Conservation (phyloP, 2,797 vertebrate genomes). For the Kryptolebias ocellatus region DNA sequence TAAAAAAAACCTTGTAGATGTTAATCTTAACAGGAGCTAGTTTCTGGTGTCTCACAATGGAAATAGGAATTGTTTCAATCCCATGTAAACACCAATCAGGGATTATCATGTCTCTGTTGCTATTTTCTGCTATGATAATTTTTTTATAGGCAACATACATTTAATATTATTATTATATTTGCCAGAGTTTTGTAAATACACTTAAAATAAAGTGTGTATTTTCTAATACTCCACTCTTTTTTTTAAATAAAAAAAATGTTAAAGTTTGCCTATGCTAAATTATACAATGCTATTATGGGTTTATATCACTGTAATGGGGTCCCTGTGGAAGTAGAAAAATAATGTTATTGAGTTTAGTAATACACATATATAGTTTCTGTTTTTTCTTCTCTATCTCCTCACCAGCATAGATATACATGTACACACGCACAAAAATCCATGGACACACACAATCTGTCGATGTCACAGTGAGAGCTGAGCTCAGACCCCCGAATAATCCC, state of each 20-base stretch:
- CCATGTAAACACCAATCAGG: no score
- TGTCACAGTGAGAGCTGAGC: conserved; percentile 20
- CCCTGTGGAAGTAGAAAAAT: neutral
- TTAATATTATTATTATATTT: no score
- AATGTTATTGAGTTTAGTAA: neutral
- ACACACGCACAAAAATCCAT: neutral
- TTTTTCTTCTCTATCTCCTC: neutral
- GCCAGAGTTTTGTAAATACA: no score
- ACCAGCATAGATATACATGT: neutral
- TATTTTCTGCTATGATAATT: no score
- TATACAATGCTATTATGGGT: neutral
- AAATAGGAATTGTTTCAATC: no score
- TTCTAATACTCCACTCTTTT: no score
- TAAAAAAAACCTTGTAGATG: no score
- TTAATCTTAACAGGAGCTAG: no score
- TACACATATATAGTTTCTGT: neutral
- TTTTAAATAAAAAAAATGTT: neutral
- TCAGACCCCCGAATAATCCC: conserved; percentile 33
- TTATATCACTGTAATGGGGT: neutral
- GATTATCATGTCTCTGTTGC: no score
- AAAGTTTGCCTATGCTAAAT: neutral
- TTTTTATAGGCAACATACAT: no score
- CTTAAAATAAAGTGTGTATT: no score
- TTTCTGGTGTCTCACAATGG: no score
- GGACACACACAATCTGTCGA: conserved; percentile 3